Percentiles rank a stretch among this genome's conserved stretches.
Evolutionary conservation across 2,888 invertebrate genomes (phyloP).

Genomic region (Pandemis heparana): DNA sequence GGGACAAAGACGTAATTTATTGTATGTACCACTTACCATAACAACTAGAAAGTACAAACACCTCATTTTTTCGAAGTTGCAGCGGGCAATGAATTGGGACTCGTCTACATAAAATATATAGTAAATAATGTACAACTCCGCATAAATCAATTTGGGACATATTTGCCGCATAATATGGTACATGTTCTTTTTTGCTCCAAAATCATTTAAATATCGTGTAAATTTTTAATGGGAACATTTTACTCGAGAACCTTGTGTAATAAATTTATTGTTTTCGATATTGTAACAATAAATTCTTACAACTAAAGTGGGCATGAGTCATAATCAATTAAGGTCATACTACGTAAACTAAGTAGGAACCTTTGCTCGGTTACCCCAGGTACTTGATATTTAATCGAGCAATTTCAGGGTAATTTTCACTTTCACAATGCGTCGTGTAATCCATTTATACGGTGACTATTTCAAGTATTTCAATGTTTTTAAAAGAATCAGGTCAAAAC

Average conservation of each 20-base stretch:
- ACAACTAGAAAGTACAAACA: background rate
- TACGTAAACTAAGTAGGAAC: too few relatives aligned
- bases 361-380: too few relatives aligned
- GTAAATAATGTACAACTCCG: background rate
- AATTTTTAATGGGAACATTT: background rate
- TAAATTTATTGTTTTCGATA: background rate
- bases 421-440: background rate
- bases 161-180: conserved; percentile 2
- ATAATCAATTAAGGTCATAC: too few relatives aligned
- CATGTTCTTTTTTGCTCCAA: background rate
- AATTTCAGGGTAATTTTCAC: too few relatives aligned
- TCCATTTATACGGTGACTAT: background rate
- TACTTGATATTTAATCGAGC: too few relatives aligned
- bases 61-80: background rate
- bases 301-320: too few relatives aligned
- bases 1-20: too few relatives aligned
- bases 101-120: background rate
- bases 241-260: background rate
- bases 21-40: background rate
- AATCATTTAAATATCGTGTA: background rate
- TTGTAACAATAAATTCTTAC: background rate
- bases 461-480: background rate
- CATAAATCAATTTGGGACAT: background rate
- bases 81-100: background rate
- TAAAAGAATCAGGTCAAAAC: background rate